Evolutionary conservation across 2,797 vertebrate genomes (phyloP), one percentile per base, ranked within the genome.

Genomic region (Cygnus olor): DNA sequence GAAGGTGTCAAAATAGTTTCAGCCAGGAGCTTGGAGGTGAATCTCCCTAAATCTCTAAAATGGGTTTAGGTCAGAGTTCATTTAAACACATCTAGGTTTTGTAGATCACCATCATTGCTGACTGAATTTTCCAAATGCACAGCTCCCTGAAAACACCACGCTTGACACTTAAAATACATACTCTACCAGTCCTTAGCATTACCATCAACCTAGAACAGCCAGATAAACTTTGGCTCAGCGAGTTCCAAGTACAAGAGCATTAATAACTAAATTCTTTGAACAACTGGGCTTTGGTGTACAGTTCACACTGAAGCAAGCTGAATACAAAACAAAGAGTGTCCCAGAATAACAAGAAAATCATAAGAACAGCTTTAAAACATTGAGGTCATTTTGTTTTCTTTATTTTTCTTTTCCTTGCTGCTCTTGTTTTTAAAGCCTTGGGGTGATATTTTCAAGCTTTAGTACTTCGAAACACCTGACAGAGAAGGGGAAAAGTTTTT

Each of bases 391-490:
- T 53, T 28, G 25, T 51, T 51, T 51, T 27, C 5, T 15, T 27
- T 45, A 13, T 10, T 0, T 1, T 4, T 34, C n/a, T 15, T 24
- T 73, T 44, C 68, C 17, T 54, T 61, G 8, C 0, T 49, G 1
- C n/a, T 64, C 57, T 57, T 56, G 5, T 22, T 94, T 90, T 51
- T 77, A 63, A 58, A 3, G 5, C 12, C 12, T 56, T 40, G 17
- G 22, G 44, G 27, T 70, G 25, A 45, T 2, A 1, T 54, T 90
- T 90, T 65, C 49, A 91, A 69, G 32, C 15, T 45, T 70, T 60
- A 74, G 32, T 45, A 18, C 70, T 89, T 76, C 42, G 89, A 78
- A 28, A 5, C 36, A 58, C 21, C n/a, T 45, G 36, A 88, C 20
- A 80, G 40, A 69, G 28, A 83, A 65, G 10, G 11, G 20, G 16